A percentile compares a stretch with the other conserved stretches of the same genome.
Conservation (phyloP, 2,888 invertebrate genomes). For the Tachina grossa region DNA sequence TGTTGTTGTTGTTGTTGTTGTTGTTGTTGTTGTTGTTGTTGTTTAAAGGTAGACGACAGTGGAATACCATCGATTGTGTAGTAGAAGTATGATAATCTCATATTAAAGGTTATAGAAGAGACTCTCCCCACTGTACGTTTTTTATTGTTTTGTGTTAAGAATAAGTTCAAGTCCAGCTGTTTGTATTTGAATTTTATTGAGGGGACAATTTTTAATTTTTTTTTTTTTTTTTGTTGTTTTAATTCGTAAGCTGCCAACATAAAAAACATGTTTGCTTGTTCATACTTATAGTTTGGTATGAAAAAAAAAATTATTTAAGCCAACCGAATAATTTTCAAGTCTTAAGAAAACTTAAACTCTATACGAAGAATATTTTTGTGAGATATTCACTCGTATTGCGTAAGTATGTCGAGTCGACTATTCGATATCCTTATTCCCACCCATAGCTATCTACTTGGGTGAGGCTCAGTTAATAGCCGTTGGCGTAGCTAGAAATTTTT, state of each 20-base stretch:
- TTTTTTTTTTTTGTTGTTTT: background rate
- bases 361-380: background rate
- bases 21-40: slow-evolving; percentile 20
- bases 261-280: background rate
- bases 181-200: slow-evolving; percentile 56
- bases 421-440: too few relatives aligned
- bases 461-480: too few relatives aligned
- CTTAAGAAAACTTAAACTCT: background rate
- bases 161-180: slow-evolving; percentile 69
- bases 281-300: too few relatives aligned
- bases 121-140: slow-evolving; percentile 57
- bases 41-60: slow-evolving; percentile 17
- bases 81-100: background rate
- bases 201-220: slow-evolving; percentile 60
- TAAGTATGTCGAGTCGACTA: too few relatives aligned
- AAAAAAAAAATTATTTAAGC: background rate
- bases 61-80: background rate
- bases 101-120: slow-evolving; percentile 26
- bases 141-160: slow-evolving; percentile 8
- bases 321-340: slow-evolving; percentile 9
- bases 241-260: slow-evolving; percentile 6
- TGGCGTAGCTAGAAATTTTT: too few relatives aligned
- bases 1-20: slow-evolving; percentile 20
- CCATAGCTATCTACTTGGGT: too few relatives aligned
- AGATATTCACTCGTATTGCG: too few relatives aligned